Conservation (phyloP, 2,888 invertebrate species). For the Dasypogon diadema region DNA sequence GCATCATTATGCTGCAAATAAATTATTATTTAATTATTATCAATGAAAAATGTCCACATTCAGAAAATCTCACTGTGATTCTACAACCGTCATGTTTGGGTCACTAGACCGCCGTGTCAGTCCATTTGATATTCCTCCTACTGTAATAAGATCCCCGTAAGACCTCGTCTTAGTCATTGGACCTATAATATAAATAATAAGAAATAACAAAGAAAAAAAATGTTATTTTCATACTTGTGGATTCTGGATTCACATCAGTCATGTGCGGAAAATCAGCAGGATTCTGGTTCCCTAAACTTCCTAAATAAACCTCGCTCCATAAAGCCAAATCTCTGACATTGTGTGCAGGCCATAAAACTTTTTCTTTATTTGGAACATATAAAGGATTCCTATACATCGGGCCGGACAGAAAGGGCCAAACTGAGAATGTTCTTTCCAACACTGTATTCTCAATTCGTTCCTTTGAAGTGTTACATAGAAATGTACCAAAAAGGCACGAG, state of each 20-base stretch:
- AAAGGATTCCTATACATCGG: slow-evolving; percentile 88
- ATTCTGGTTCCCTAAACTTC: slow-evolving; percentile 70
- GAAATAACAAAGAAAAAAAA: neutral
- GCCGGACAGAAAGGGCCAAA: slow-evolving; percentile 88
- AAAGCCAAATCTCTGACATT: slow-evolving; percentile 85
- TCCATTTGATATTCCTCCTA: slow-evolving; percentile 71
- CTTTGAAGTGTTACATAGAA: slow-evolving; percentile 88
- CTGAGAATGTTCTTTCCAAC: slow-evolving; percentile 80
- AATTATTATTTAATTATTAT: slow-evolving; percentile 29
- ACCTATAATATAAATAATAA: slow-evolving; percentile 62
- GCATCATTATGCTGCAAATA: slow-evolving; percentile 62
- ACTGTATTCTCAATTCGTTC: slow-evolving; percentile 78
- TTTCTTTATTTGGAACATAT: slow-evolving; percentile 73
- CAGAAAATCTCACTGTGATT: slow-evolving; percentile 75
- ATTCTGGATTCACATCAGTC: slow-evolving; percentile 61
- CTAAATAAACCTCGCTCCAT: slow-evolving; percentile 89
- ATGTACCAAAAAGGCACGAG: slow-evolving; percentile 97
- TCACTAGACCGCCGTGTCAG: slow-evolving; percentile 84
- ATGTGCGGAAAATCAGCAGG: slow-evolving; percentile 65
- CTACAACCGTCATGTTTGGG: slow-evolving; percentile 80
- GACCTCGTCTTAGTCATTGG: slow-evolving; percentile 86
- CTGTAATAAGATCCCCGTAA: slow-evolving; percentile 83
- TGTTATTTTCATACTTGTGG: slow-evolving; percentile 60
- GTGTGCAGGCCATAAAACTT: slow-evolving; percentile 88
- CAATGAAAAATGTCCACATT: slow-evolving; percentile 33